phyloP scores from a whole-genome alignment of 2,888 invertebrate species.

The Drosophila mulleri region DNA sequence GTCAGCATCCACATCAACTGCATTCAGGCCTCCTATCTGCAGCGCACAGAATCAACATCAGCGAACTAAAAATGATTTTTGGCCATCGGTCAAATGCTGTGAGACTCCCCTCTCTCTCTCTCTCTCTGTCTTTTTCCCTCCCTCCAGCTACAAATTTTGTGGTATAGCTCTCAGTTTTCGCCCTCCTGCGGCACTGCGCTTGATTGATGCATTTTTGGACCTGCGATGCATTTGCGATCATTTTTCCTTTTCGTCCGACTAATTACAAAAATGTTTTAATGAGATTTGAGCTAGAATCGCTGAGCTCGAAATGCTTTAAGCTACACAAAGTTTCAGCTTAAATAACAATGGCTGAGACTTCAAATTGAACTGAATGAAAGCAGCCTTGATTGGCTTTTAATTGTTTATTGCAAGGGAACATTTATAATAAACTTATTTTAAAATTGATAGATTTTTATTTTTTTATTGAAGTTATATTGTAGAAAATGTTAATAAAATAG shows the following conservation, averaged over 20 bases:
- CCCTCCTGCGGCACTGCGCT: constrained; percentile 9
- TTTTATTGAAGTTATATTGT: no score
- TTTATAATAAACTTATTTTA: no score
- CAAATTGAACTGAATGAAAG: neutral
- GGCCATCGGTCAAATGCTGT: constrained; percentile 25
- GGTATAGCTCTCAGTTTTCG: neutral
- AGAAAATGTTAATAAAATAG: no score
- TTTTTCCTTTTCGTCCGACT: constrained; percentile 27
- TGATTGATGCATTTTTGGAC: constrained; percentile 67
- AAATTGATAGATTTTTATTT: no score
- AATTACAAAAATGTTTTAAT: constrained; percentile 5
- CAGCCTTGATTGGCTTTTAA: neutral
- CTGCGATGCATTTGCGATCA: constrained; percentile 46
- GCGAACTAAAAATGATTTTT: constrained; percentile 69
- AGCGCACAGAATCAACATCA: constrained; percentile 52
- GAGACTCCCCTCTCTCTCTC: neutral
- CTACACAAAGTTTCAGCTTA: neutral
- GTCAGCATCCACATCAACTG: constrained; percentile 32
- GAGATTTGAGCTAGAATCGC: neutral
- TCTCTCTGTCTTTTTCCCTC: neutral
- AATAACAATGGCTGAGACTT: neutral
- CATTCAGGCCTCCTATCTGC: constrained; percentile 50
- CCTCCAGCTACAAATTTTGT: neutral
- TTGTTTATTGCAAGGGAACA: neutral
- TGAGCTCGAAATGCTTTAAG: neutral